phyloP scores from a whole-genome alignment of 2,113 vertebrate species.

The Petroica traversi region DNA sequence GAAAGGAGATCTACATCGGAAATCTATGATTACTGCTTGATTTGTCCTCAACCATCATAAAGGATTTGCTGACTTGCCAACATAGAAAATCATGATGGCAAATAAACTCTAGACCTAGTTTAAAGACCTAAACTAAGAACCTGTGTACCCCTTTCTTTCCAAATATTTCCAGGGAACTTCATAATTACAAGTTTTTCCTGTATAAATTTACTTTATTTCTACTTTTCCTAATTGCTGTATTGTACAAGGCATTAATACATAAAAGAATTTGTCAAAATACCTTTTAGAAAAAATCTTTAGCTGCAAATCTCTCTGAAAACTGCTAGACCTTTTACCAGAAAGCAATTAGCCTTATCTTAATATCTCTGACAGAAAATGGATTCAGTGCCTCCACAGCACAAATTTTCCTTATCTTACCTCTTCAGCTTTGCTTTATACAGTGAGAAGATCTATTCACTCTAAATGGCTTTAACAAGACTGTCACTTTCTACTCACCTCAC shows the following conservation, averaged over 20 bases:
- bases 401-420: neutral
- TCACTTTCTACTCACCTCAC: neutral
- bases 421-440: neutral
- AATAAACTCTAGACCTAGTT: neutral
- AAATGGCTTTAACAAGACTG: neutral
- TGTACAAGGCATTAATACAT: neutral
- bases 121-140: neutral
- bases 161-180: neutral
- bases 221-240: neutral
- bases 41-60: accelerated
- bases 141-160: neutral
- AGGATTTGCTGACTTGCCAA: neutral
- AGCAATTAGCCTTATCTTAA: neutral
- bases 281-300: neutral
- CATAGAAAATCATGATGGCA: neutral
- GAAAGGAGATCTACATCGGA: neutral
- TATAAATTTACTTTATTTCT: neutral
- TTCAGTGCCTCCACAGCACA: neutral
- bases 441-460: neutral
- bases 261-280: neutral
- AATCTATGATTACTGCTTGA: neutral
- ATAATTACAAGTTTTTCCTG: neutral
- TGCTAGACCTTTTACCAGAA: neutral
- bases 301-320: neutral
- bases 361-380: neutral